These are phyloP conservation scores for Hydrolagus affinis DNA, from an alignment of 2,113 vertebrate species.

Conservation along the genomic window DNA sequence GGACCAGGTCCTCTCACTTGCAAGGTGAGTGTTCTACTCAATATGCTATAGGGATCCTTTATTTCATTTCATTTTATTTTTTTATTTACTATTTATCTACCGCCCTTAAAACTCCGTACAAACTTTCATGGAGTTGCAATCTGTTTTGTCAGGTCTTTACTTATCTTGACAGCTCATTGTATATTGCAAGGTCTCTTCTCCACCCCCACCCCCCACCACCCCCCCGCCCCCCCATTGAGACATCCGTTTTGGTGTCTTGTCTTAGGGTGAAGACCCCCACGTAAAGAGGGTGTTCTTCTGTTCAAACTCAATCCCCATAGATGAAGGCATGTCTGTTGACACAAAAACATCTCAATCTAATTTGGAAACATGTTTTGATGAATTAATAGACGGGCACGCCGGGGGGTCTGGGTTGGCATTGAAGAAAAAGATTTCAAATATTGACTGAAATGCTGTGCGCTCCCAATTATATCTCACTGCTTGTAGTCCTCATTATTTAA, in stretches of 20 bases:
- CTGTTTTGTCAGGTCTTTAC: neutral
- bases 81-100: no score
- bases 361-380: slow-evolving; percentile 55
- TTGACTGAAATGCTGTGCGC: slow-evolving; percentile 87
- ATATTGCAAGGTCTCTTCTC: neutral
- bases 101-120: neutral
- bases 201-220: no score
- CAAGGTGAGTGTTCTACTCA: no score
- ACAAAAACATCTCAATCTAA: slow-evolving; percentile 36
- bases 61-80: no score
- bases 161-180: neutral
- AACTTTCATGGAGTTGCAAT: slow-evolving; percentile 14
- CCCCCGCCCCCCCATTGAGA: neutral
- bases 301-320: slow-evolving; percentile 1
- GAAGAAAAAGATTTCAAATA: slow-evolving; percentile 73
- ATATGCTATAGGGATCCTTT: no score
- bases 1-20: no score
- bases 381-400: slow-evolving; percentile 77
- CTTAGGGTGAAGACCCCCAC: neutral
- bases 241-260: neutral
- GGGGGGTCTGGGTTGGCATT: slow-evolving; percentile 50
- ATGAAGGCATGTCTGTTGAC: slow-evolving; percentile 30
- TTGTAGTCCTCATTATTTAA: slow-evolving; percentile 93
- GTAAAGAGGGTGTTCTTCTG: slow-evolving; percentile 7
- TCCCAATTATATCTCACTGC: slow-evolving; percentile 95